A percentile compares a stretch with the other conserved stretches of the same genome.
phyloP scores from a whole-genome alignment of 2,113 vertebrate species.

The Columba livia region DNA sequence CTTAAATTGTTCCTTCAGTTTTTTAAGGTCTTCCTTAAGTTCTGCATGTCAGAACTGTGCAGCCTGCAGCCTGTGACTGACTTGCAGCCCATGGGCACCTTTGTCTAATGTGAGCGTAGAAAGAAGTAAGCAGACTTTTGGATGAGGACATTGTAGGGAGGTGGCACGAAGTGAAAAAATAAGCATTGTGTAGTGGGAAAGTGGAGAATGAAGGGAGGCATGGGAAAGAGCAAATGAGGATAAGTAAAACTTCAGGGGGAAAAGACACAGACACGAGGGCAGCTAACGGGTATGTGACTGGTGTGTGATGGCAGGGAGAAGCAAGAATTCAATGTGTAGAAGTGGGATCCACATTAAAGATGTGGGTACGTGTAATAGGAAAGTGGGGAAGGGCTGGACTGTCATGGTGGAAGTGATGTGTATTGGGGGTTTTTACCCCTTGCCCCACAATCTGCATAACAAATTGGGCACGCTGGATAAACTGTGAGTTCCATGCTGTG shows the following conservation, averaged over 20 bases:
- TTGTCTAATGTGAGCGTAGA: neutral
- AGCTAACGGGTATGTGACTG: neutral
- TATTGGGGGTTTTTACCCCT: neutral
- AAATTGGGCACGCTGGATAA: neutral
- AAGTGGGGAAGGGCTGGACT: neutral
- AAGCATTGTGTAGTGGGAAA: neutral
- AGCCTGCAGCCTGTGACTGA: neutral
- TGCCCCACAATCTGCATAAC: neutral
- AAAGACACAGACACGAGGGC: neutral
- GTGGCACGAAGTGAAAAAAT: neutral
- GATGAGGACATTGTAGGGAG: neutral
- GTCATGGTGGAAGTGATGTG: neutral
- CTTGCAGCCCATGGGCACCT: neutral
- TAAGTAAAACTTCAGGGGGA: neutral
- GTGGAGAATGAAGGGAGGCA: neutral
- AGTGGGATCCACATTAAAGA: neutral
- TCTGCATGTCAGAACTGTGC: neutral
- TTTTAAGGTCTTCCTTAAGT: neutral
- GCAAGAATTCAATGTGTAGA: neutral
- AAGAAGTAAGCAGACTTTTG: neutral
- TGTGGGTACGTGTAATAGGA: fast-evolving
- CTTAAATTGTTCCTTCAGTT: neutral
- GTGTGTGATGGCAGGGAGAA: neutral
- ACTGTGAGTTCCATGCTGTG: neutral
- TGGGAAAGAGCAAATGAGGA: neutral